Conservation (phyloP, 1,140 invertebrate species). For the Venturia canescens region DNA sequence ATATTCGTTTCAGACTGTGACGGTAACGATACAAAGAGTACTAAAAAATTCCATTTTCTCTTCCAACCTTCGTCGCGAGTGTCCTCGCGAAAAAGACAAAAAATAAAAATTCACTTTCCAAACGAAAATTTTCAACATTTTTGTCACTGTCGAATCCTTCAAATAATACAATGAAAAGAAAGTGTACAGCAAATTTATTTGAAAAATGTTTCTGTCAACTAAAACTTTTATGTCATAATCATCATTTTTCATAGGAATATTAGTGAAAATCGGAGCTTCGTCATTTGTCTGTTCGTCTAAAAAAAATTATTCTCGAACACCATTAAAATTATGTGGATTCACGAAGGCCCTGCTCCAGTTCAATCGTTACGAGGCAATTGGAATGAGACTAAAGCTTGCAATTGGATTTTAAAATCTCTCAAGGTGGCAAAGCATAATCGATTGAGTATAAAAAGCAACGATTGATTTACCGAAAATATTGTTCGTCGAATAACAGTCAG, state of each 20-base stretch:
- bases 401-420: background rate
- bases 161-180: no score
- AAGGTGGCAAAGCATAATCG: slow-evolving; percentile 1
- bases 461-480: slow-evolving; percentile 60
- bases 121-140: no score
- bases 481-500: slow-evolving; percentile 58
- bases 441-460: background rate
- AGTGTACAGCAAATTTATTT: no score
- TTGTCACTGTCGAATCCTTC: no score
- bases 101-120: background rate
- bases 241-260: no score
- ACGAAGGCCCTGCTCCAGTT: slow-evolving; percentile 31
- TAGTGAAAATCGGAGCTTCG: no score
- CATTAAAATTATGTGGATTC: background rate
- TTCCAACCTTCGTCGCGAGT: no score
- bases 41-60: no score
- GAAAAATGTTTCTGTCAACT: no score
- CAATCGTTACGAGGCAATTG: slow-evolving; percentile 34
- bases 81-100: background rate
- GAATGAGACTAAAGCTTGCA: background rate
- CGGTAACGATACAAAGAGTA: background rate
- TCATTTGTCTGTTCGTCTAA: background rate
- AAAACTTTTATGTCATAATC: no score
- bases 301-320: background rate
- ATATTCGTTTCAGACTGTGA: background rate